A percentile compares a stretch with the other conserved stretches of the same genome.
phyloP scores from a whole-genome alignment of 2,888 invertebrate species.

The Julus scanicus region DNA sequence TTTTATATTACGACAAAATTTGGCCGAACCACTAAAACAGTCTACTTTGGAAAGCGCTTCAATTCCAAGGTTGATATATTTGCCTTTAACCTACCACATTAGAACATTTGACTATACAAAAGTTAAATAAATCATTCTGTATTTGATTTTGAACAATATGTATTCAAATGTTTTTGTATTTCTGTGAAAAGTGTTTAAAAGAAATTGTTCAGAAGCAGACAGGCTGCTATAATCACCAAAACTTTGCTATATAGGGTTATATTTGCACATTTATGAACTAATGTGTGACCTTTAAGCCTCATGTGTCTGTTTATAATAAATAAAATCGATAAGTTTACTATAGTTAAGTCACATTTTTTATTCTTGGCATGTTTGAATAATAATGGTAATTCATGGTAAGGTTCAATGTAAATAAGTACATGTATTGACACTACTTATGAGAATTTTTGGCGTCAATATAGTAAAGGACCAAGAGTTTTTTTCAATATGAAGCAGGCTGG shows the following conservation, averaged over 20 bases:
- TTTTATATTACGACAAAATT: neutral
- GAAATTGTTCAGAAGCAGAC: neutral
- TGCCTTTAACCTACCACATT: neutral
- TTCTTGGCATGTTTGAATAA: no score
- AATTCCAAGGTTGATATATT: neutral
- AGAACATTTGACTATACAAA: slow-evolving; percentile 11
- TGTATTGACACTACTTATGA: no score
- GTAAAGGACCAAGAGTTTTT: no score
- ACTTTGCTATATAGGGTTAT: neutral
- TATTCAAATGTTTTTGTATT: neutral
- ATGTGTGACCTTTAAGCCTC: neutral
- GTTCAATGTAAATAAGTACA: no score
- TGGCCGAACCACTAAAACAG: neutral
- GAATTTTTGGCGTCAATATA: no score
- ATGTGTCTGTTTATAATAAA: neutral
- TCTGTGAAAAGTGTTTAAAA: neutral
- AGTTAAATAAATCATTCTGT: slow-evolving; percentile 31
- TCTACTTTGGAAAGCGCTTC: neutral
- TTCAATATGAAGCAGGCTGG: no score
- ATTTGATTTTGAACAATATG: slow-evolving; percentile 24
- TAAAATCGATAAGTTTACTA: neutral
- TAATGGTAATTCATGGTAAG: no score
- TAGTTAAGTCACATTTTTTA: no score
- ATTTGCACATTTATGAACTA: neutral
- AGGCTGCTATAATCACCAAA: neutral